A percentile compares a stretch with the other conserved stretches of the same genome.
Conservation (phyloP, 2,888 invertebrate genomes). For the Eurois occulta region DNA sequence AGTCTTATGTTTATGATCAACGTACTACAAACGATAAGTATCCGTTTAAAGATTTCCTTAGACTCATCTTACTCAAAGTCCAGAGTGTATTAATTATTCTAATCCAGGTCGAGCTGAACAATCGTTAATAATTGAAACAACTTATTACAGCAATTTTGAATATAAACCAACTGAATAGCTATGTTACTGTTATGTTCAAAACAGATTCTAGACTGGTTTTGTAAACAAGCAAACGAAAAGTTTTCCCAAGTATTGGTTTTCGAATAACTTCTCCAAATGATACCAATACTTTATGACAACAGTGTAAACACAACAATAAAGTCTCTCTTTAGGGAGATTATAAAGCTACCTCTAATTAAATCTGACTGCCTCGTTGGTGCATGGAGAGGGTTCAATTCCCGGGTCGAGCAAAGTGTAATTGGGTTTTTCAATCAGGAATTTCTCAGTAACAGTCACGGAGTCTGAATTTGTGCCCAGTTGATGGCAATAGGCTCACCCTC, state of each 20-base stretch:
- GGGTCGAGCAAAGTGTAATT: too few species aligned
- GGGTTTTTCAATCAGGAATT: too few species aligned
- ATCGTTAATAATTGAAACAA: conserved; percentile 44
- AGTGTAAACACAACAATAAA: conserved; percentile 16
- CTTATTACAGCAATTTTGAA: conserved; percentile 44
- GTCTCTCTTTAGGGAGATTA: not conserved
- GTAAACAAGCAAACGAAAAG: conserved; percentile 48
- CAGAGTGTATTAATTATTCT: conserved; percentile 18
- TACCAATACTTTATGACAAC: conserved; percentile 13
- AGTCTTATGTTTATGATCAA: not conserved
- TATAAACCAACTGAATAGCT: conserved; percentile 39
- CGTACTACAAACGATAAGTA: not conserved
- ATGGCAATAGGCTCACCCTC: too few species aligned
- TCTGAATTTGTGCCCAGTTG: too few species aligned
- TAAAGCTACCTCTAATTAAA: not conserved
- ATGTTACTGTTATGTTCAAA: conserved; percentile 30
- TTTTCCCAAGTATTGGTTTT: conserved; percentile 33
- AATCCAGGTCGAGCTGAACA: conserved; percentile 11
- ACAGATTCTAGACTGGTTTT: conserved; percentile 45
- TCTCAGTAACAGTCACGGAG: too few species aligned
- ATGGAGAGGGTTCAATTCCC: too few species aligned
- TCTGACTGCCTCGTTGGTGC: not conserved
- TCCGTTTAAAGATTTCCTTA: not conserved
- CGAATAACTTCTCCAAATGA: conserved; percentile 29
- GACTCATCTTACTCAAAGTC: not conserved